Percentiles rank a stretch among this genome's conserved stretches.
phyloP scores from a whole-genome alignment of 2,797 vertebrate species.

The Tapera naevia region DNA sequence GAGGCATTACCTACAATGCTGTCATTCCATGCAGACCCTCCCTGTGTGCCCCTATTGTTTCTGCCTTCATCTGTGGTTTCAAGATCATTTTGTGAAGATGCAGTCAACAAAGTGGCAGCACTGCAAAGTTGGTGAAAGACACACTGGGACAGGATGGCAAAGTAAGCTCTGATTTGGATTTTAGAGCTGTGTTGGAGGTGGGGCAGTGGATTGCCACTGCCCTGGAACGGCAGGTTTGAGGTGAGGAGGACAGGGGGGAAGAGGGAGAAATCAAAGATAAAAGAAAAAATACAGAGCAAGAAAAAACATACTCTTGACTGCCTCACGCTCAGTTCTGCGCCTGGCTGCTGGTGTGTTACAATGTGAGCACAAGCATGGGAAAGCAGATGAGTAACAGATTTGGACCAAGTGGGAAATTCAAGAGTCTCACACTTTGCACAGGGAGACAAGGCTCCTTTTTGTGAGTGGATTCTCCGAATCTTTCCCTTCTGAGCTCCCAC shows the following conservation, averaged over 20 bases:
- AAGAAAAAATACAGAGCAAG: background rate
- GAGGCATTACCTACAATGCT: background rate
- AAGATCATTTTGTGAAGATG: background rate
- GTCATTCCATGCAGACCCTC: background rate
- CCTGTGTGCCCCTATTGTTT: background rate
- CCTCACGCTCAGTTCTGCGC: fast-evolving
- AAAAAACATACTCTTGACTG: fast-evolving
- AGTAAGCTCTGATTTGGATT: background rate
- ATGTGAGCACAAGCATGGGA: background rate
- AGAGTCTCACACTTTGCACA: background rate
- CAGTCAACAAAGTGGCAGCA: fast-evolving
- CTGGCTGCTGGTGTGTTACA: background rate
- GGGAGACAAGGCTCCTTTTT: background rate
- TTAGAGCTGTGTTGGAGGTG: fast-evolving
- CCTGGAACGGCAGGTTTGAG: background rate
- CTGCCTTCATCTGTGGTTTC: background rate
- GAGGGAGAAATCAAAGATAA: background rate
- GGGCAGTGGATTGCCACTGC: fast-evolving
- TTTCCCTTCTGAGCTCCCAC: background rate
- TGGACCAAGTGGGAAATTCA: background rate
- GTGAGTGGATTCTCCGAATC: background rate
- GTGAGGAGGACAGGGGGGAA: background rate
- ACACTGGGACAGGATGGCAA: background rate
- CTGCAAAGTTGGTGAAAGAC: background rate
- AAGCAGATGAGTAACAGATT: background rate